Evolutionary conservation across 2,797 vertebrate species (phyloP), one percentile per base, ranked within the genome.

Genomic region (Oryzias sinensis): DNA sequence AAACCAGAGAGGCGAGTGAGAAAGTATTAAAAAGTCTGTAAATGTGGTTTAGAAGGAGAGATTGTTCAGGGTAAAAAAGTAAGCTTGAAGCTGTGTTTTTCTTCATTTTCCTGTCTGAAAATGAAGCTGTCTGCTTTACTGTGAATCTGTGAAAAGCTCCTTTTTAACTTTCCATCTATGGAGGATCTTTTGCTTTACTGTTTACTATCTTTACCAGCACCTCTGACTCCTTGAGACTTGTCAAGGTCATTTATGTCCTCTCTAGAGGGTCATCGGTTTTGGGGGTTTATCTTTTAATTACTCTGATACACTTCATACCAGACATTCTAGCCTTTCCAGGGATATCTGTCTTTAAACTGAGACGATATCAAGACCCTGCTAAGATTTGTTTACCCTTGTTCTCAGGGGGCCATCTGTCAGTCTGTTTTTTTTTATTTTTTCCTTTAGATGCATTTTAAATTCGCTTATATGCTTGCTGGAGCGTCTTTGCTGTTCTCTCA

Each of bases 81-180:
- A 66, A 66, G 53, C 57, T 62, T 27, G 42, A 58, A 29, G 64
- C 55, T 29, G 14, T 58, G 50, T 69, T 20, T 59, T 64, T n/a
- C 57, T 58, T 67, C 65, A 52, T 25, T 42, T 66, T 45, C 57
- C 20, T n/a, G 52, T 66, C 68, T 50, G 72, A 37, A 62, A 78
- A 76, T 59, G 37, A 69, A 72, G 56, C 24, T 1, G 65, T 87
- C 77, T 79, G 66, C 77, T 85, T 70, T 79, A 37, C 33, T 13
- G 9, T 33, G 8, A 11, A 81, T 83, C 80, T 20, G 11, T 11
- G 4, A 22, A 5, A 13, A 11, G 5, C 20, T 79, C 68, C 78
- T 84, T 82, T 82, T 84, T 86, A 77, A 77, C 80, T 83, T 80
- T 81, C 73, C 67, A 77, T 87, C 84, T 80, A 75, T 80, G 51